Evolutionary conservation across 2,113 vertebrate genomes (phyloP), one percentile per base, ranked within the genome.

Genomic region (Sorex araneus): DNA sequence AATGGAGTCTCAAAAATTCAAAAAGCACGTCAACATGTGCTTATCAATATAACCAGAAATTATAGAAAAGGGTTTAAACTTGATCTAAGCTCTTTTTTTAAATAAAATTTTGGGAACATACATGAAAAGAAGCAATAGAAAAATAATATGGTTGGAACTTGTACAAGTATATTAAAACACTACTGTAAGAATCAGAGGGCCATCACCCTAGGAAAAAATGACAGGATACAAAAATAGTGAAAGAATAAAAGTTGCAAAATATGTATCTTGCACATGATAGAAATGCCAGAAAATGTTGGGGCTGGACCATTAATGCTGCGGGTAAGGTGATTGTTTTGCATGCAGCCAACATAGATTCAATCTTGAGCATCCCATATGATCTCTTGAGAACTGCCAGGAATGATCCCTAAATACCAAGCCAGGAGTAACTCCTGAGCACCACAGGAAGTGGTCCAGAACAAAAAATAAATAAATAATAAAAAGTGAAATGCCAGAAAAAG

Each of bases 91-190:
- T 45, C 28, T 47, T 32, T 23, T n/a, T n/a, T n/a, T n/a, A n/a
- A n/a, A n/a, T n/a, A n/a, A n/a, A n/a, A n/a, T n/a, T n/a, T n/a
- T n/a, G 30, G 23, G 80, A 88, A 47, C 7, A 69, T 18, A 83
- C 13, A 79, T 63, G 80, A 83, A 81, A 81, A 67, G 71, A 15
- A 88, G 3, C 60, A 87, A 25, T 27, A 87, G 30, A 92, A 69
- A 87, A 57, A 3, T n/a, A 76, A 76, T n/a, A 30, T 70, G 10
- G 54, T 34, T 32, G 76, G 28, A 71, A 18, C 23, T 16, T 84
- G 8, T 66, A 47, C 10, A 75, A 57, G 63, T 60, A 60, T 19
- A 21, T 60, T 60, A 60, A 21, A 18, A 71, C 15, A 21, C 34
- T 23, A 71, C 9, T 21, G 2, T 23, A 18, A 34, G 32, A n/a